These are phyloP conservation scores for Muntiacus muntjak DNA, from an alignment of 2,113 vertebrate genomes.

Conservation along the genomic window DNA sequence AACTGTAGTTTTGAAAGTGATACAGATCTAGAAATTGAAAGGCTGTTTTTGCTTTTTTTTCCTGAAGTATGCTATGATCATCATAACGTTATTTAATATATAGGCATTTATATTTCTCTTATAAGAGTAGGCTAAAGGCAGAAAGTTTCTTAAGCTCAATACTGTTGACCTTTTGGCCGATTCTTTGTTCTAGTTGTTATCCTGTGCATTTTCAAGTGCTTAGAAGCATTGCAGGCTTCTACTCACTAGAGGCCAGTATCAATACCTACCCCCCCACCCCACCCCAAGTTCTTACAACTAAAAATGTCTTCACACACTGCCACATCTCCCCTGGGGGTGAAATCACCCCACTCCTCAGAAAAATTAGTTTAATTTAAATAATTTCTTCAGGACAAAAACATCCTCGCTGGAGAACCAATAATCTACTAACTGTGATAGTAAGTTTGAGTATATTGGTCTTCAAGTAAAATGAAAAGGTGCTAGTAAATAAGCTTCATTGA, in stretches of 20 bases:
- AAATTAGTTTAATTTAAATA: not conserved
- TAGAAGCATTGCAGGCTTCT: not conserved
- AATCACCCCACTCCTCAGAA: not conserved
- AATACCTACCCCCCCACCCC: not conserved
- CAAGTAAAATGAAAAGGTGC: not conserved
- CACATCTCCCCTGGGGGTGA: not conserved
- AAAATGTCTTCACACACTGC: not conserved
- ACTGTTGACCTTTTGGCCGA: not conserved
- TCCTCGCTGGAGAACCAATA: not conserved
- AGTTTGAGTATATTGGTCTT: not conserved
- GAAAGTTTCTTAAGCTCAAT: not conserved
- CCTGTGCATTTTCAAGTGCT: fast-evolving
- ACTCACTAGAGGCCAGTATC: not conserved
- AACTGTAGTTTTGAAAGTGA: not conserved
- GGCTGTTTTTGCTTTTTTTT: not conserved
- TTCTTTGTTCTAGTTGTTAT: not conserved
- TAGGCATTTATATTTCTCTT: not conserved
- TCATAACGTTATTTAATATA: not conserved
- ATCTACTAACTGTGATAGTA: not conserved
- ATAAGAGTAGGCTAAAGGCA: not conserved
- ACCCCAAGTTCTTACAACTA: not conserved
- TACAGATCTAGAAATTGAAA: not conserved
- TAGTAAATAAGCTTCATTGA: not conserved
- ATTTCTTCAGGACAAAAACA: not conserved
- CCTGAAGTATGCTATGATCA: not conserved